These are phyloP conservation scores for Selene dorsalis DNA, from an alignment of 2,797 vertebrate species.

Conservation along the genomic window DNA sequence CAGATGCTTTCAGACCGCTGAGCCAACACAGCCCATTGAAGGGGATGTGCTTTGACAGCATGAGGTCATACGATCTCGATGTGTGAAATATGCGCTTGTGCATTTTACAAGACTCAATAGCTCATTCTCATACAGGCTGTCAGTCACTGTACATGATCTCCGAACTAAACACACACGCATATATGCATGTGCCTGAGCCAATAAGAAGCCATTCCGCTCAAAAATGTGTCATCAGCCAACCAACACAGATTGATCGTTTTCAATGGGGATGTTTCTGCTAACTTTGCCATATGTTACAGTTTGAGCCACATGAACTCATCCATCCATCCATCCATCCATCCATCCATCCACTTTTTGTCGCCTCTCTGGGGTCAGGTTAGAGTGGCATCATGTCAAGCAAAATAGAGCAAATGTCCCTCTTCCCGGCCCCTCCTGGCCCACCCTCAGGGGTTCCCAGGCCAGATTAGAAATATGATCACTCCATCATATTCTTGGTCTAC, in stretches of 20 bases:
- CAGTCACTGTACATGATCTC: constrained; percentile 35
- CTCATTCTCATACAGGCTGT: constrained; percentile 35
- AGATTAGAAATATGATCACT: neutral
- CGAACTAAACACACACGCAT: constrained; percentile 4
- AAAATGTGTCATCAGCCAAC: constrained; percentile 34
- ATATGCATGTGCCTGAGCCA: constrained; percentile 21
- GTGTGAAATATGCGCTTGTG: constrained; percentile 35
- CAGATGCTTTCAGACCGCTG: constrained; percentile 43
- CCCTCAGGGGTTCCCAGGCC: neutral
- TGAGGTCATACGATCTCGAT: constrained; percentile 33
- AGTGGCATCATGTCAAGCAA: neutral
- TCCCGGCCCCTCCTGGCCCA: neutral
- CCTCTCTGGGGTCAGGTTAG: neutral
- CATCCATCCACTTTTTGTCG: neutral
- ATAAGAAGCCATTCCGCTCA: constrained; percentile 47
- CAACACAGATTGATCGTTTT: constrained; percentile 15
- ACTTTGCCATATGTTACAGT: neutral
- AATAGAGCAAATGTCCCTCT: neutral
- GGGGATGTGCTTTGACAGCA: constrained; percentile 42
- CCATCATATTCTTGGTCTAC: neutral
- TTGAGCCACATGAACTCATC: neutral
- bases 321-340: too few species aligned
- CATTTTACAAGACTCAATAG: constrained; percentile 45
- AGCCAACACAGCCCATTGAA: constrained; percentile 27
- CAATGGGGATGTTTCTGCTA: neutral